Evolutionary conservation across 2,113 vertebrate genomes (phyloP).

Genomic region (Sceloporus undulatus): DNA sequence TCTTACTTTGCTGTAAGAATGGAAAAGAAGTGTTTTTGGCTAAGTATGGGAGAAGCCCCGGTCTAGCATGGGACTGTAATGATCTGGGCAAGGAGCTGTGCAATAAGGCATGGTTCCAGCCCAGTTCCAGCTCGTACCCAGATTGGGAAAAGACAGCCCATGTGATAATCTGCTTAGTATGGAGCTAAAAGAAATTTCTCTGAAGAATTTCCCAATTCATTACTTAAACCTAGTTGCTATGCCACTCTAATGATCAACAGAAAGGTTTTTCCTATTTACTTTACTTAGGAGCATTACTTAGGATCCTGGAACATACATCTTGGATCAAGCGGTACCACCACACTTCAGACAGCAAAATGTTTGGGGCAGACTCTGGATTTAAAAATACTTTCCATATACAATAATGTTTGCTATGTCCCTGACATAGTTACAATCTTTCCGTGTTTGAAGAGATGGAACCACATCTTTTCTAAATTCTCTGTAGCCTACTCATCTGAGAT

Average conservation of each 20-base stretch:
- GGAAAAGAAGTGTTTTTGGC: too few relatives aligned
- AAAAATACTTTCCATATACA: constrained; percentile 27
- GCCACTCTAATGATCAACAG: background rate
- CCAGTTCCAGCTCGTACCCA: too few relatives aligned
- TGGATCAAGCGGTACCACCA: background rate
- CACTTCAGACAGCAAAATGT: background rate
- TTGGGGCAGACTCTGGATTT: background rate
- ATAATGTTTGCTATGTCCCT: background rate
- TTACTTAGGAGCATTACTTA: background rate
- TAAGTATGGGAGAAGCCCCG: too few relatives aligned
- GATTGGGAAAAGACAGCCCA: too few relatives aligned
- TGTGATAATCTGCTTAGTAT: background rate
- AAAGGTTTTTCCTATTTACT: background rate
- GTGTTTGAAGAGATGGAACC: background rate
- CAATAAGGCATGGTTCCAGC: too few relatives aligned
- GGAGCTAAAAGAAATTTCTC: background rate
- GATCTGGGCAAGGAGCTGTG: too few relatives aligned
- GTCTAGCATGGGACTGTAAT: too few relatives aligned
- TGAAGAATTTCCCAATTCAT: background rate
- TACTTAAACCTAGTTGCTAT: background rate
- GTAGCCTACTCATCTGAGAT: constrained; percentile 36
- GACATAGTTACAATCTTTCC: background rate
- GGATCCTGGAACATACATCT: background rate
- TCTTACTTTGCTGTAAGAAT: too few relatives aligned
- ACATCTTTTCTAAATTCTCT: constrained; percentile 17